Evolutionary conservation across 2,797 vertebrate genomes (phyloP).

Genomic region (Crocodylus rhombifer): DNA sequence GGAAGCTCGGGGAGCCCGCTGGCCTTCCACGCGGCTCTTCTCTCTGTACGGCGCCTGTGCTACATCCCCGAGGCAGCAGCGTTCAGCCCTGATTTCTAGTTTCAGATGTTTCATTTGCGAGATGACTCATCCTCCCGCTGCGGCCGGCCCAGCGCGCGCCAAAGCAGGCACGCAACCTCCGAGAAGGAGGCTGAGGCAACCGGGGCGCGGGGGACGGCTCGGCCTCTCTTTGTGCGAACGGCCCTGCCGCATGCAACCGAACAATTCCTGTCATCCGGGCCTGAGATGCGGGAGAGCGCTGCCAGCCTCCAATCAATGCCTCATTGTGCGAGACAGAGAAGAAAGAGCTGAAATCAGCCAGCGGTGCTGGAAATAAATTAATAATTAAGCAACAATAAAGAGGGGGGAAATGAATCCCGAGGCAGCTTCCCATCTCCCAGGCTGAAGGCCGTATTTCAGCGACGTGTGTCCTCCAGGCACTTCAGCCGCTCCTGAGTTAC

Average conservation of each 20-base stretch:
- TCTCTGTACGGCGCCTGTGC: not conserved
- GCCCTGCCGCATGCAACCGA: not conserved
- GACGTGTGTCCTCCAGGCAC: accelerated
- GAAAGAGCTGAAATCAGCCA: not conserved
- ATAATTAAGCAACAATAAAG: not conserved
- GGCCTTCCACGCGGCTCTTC: not conserved
- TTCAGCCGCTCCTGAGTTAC: not conserved
- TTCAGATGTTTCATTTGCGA: not conserved
- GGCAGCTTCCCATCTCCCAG: not conserved
- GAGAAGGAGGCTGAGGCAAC: not conserved
- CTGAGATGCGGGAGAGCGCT: not conserved
- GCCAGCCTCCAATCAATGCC: conserved; percentile 19
- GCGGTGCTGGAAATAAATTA: not conserved
- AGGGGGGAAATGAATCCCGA: not conserved
- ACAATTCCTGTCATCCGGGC: not conserved
- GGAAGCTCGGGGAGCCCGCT: not conserved
- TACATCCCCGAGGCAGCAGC: not conserved
- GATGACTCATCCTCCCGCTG: conserved; percentile 43
- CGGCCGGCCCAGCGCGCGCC: accelerated
- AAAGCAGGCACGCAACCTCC: not conserved
- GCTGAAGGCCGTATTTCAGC: accelerated
- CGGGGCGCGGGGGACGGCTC: not conserved
- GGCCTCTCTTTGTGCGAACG: not conserved
- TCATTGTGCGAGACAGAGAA: not conserved
- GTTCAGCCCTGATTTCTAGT: not conserved